Percentiles rank a stretch among this genome's conserved stretches.
Evolutionary conservation across 2,797 vertebrate species (phyloP).

Genomic region (Brotula barbata): DNA sequence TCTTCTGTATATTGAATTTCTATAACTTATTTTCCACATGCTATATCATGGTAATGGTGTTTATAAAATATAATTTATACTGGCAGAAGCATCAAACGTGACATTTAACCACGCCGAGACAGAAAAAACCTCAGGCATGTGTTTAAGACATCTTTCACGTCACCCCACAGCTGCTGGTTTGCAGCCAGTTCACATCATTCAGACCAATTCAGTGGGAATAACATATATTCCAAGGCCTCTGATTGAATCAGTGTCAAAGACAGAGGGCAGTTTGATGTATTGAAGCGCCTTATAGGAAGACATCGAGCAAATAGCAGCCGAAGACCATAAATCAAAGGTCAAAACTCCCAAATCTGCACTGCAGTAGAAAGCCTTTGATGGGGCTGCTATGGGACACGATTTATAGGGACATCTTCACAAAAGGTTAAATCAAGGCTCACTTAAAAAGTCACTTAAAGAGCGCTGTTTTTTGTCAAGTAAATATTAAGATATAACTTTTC

Average conservation of each 20-base stretch:
- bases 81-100: too few relatives aligned
- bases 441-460: constrained; percentile 10
- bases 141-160: too few relatives aligned
- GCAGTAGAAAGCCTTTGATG: constrained; percentile 11
- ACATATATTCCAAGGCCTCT: neutral
- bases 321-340: constrained; percentile 19
- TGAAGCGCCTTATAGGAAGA: constrained; percentile 7
- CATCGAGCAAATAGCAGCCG: constrained; percentile 17
- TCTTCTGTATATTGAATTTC: too few relatives aligned
- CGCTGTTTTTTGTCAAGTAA: constrained; percentile 10
- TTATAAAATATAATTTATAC: too few relatives aligned
- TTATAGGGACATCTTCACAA: constrained; percentile 11
- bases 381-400: constrained; percentile 9
- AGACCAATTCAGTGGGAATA: constrained; percentile 2
- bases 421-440: constrained; percentile 14
- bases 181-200: constrained; percentile 2
- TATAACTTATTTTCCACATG: too few relatives aligned
- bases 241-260: constrained; percentile 28
- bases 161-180: too few relatives aligned
- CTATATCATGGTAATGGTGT: too few relatives aligned
- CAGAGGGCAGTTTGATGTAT: constrained; percentile 23
- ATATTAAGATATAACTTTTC: constrained; percentile 22
- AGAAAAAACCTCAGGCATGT: too few relatives aligned
- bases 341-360: constrained; percentile 16
- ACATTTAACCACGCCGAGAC: too few relatives aligned